Evolutionary conservation across 2,113 vertebrate genomes (phyloP).

Genomic region (Erinaceus europaeus): DNA sequence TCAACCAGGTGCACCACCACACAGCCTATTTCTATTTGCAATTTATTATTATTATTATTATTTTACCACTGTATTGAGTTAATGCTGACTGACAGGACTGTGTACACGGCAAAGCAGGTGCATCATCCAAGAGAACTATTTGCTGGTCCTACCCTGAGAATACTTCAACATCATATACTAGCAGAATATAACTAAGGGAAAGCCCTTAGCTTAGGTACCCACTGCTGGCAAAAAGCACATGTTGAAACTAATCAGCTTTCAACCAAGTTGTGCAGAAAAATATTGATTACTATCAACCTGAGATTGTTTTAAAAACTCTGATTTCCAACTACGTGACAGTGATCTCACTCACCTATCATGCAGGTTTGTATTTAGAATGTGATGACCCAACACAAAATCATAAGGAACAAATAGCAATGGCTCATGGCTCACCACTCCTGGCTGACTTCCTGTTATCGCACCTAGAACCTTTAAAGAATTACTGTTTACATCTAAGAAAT

Average conservation of each 20-base stretch:
- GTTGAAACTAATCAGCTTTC: conserved; percentile 33
- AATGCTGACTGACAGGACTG: too few relatives aligned
- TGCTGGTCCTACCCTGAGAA: background rate
- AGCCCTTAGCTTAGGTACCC: background rate
- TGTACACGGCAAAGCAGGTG: too few relatives aligned
- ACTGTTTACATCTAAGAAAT: conserved; percentile 4
- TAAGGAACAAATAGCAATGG: background rate
- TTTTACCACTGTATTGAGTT: too few relatives aligned
- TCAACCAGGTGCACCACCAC: too few relatives aligned
- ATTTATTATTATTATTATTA: background rate
- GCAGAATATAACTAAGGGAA: too few relatives aligned
- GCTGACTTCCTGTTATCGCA: conserved; percentile 13
- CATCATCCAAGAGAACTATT: too few relatives aligned
- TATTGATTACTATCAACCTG: background rate
- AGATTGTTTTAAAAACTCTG: background rate
- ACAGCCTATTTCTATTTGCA: too few relatives aligned
- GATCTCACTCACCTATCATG: background rate
- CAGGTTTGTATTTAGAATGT: background rate
- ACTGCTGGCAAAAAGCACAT: background rate
- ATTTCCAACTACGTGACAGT: background rate
- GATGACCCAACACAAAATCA: background rate
- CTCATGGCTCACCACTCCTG: background rate
- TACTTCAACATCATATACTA: background rate
- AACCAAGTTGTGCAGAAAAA: background rate
- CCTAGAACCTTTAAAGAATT: background rate